These are phyloP conservation scores for Halcyon malimbica DNA, from an alignment of 2,113 vertebrate genomes.

Conservation along the genomic window DNA sequence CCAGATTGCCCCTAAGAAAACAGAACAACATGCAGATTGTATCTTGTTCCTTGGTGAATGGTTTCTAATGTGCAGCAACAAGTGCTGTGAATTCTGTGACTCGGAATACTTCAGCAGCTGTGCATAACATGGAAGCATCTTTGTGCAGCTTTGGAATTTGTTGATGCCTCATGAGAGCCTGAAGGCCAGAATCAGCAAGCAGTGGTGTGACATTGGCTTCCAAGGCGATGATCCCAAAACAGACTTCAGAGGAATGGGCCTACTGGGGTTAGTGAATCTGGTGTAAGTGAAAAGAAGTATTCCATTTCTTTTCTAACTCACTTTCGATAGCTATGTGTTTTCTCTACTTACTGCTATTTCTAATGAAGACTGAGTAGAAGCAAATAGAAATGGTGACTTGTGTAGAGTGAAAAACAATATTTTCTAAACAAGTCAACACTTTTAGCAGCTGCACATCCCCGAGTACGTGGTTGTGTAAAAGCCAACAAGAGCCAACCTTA, in stretches of 20 bases:
- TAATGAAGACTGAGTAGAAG: background rate
- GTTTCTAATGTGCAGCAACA: background rate
- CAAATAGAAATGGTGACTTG: background rate
- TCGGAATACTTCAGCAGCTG: background rate
- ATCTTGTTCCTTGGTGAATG: background rate
- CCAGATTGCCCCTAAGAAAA: background rate
- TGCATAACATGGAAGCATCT: constrained; percentile 60
- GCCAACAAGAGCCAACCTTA: background rate
- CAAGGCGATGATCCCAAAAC: constrained; percentile 99
- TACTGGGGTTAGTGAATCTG: constrained; percentile 93
- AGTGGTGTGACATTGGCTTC: constrained; percentile 98
- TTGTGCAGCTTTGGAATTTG: constrained; percentile 90
- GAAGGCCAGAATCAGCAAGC: constrained; percentile 92
- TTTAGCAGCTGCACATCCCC: background rate
- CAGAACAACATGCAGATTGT: background rate
- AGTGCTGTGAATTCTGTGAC: background rate
- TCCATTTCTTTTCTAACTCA: background rate
- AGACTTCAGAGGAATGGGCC: constrained; percentile 98
- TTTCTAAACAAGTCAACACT: background rate
- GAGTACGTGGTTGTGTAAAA: background rate
- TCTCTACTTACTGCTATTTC: background rate
- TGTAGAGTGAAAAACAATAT: background rate
- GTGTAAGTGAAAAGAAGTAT: constrained; percentile 83
- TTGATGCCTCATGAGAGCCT: constrained; percentile 89
- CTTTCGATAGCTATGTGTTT: background rate